Conservation (phyloP, 2,797 vertebrate genomes). For the Darevskia mixta region DNA sequence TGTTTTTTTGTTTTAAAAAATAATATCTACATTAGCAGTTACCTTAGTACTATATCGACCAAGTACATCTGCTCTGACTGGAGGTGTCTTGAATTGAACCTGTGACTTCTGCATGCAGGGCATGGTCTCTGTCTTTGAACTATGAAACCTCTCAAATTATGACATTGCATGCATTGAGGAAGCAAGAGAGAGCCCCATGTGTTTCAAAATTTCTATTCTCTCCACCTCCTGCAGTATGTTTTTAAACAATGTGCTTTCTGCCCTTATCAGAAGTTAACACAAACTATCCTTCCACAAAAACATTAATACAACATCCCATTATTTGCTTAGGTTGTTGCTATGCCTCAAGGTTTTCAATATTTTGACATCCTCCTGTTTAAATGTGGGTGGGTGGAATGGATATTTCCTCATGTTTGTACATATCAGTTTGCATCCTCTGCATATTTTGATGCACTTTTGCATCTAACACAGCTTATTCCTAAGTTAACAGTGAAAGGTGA, state of each 20-base stretch:
- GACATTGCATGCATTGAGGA: not conserved
- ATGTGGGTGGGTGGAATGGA: not conserved
- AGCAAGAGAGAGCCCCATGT: not conserved
- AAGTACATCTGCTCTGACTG: not conserved
- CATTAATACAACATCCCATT: not conserved
- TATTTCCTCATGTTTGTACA: not conserved
- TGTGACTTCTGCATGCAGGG: not conserved
- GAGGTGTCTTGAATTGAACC: not conserved
- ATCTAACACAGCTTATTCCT: not conserved
- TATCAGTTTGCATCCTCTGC: not conserved
- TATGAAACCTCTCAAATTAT: not conserved
- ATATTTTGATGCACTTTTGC: rapidly evolving
- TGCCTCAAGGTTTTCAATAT: not conserved
- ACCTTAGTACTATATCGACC: not conserved
- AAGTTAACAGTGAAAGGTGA: not conserved
- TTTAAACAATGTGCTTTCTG: not conserved
- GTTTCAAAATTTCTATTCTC: not conserved
- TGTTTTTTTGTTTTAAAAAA: too few species aligned
- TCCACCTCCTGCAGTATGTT: too few species aligned
- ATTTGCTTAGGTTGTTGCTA: not conserved
- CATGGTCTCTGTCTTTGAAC: not conserved
- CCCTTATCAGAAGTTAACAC: not conserved
- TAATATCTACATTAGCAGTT: not conserved
- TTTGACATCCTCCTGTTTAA: not conserved
- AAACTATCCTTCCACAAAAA: not conserved